These are phyloP conservation scores for Lathamus discolor DNA, from an alignment of 2,113 vertebrate genomes.

Conservation along the genomic window DNA sequence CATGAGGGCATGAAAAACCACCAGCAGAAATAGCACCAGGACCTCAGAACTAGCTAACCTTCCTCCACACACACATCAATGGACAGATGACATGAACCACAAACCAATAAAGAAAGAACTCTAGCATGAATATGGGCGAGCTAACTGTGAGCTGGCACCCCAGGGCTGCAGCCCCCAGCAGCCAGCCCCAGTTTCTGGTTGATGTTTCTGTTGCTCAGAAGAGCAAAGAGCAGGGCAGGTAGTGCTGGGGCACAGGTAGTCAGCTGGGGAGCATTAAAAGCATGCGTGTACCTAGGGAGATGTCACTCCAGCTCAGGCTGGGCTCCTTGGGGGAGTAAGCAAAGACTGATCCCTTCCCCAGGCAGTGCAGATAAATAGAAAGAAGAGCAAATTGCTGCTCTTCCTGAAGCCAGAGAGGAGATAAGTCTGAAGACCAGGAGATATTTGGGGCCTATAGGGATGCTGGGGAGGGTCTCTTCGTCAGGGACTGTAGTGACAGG, in stretches of 20 bases:
- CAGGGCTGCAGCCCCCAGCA: background rate
- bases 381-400: background rate
- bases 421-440: background rate
- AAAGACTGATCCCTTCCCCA: background rate
- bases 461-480: no score
- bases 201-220: background rate
- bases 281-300: background rate
- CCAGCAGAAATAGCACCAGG: constrained; percentile 59
- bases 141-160: background rate
- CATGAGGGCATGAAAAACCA: constrained; percentile 71
- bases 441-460: background rate
- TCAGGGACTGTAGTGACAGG: no score
- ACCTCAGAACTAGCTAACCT: background rate
- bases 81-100: background rate
- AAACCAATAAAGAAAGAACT: background rate
- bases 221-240: background rate
- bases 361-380: background rate
- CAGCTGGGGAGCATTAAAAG: background rate
- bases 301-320: background rate
- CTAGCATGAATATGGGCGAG: background rate
- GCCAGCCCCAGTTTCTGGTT: background rate
- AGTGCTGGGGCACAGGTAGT: background rate
- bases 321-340: background rate
- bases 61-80: background rate
- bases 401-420: background rate